A percentile compares a stretch with the other conserved stretches of the same genome.
phyloP scores from a whole-genome alignment of 2,888 invertebrate genomes.

The Timema podura region DNA sequence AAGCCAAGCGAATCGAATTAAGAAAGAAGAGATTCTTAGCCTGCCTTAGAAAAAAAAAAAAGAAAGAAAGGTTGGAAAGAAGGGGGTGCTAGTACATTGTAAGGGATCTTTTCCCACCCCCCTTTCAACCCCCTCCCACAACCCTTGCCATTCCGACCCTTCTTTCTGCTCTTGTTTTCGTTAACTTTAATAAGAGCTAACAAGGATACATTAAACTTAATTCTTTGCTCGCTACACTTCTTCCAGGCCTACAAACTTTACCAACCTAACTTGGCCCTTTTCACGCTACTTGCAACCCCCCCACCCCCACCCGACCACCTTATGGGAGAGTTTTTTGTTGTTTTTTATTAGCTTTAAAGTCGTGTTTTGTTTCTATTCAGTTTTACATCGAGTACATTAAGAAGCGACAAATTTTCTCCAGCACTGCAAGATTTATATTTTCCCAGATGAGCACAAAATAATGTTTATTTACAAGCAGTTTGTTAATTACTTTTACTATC shows the following conservation, averaged over 20 bases:
- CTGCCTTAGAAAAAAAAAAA: too few species aligned
- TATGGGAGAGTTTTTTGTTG: too few species aligned
- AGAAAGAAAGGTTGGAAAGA: too few species aligned
- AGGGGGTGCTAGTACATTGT: too few species aligned
- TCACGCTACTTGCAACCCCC: neutral
- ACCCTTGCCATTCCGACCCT: slow-evolving; percentile 1
- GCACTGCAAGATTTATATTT: too few species aligned
- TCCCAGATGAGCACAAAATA: too few species aligned
- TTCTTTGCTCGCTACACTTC: neutral
- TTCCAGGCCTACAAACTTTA: neutral
- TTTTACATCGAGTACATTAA: too few species aligned
- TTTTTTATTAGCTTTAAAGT: neutral
- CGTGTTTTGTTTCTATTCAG: too few species aligned
- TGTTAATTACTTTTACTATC: too few species aligned
- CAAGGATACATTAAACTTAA: slow-evolving; percentile 19
- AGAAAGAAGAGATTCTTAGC: neutral
- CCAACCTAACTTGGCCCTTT: too few species aligned
- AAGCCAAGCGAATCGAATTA: slow-evolving; percentile 22
- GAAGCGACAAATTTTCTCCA: too few species aligned
- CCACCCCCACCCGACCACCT: neutral
- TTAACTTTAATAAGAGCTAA: slow-evolving; percentile 24
- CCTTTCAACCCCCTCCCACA: neutral
- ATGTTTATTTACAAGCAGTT: too few species aligned
- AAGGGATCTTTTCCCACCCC: neutral
- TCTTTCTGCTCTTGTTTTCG: slow-evolving; percentile 16